Conservation (phyloP, 2,888 invertebrate species). For the Drosophila mayaguana region DNA sequence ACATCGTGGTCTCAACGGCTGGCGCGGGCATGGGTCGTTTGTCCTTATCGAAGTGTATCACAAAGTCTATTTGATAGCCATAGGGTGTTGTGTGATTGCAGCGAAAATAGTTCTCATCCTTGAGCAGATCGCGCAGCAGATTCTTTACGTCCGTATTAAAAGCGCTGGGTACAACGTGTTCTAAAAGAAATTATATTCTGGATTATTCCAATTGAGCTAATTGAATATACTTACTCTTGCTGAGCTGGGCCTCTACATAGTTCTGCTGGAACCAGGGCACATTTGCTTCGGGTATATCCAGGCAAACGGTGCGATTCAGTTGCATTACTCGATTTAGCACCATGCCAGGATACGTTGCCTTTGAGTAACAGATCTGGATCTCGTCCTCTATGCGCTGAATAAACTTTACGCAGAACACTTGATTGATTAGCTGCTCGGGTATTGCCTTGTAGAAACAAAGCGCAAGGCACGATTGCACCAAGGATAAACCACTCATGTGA, state of each 20-base stretch:
- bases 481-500: slow-evolving; percentile 86
- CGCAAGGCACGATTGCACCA: slow-evolving; percentile 86
- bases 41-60: slow-evolving; percentile 83
- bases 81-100: slow-evolving; percentile 85
- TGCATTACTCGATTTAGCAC: slow-evolving; percentile 87
- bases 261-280: slow-evolving; percentile 89
- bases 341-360: slow-evolving; percentile 86
- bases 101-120: slow-evolving; percentile 77
- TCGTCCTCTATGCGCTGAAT: slow-evolving; percentile 87
- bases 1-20: slow-evolving; percentile 75
- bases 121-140: slow-evolving; percentile 72
- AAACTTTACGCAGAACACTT: slow-evolving; percentile 87
- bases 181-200: slow-evolving; percentile 36
- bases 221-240: slow-evolving; percentile 82
- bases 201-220: too few species aligned
- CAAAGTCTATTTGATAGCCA: slow-evolving; percentile 85
- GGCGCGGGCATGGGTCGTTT: slow-evolving; percentile 73
- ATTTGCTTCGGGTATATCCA: slow-evolving; percentile 88
- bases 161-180: slow-evolving; percentile 44
- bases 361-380: slow-evolving; percentile 86
- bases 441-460: slow-evolving; percentile 86
- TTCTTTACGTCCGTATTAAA: slow-evolving; percentile 77
- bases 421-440: slow-evolving; percentile 86
- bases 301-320: slow-evolving; percentile 88
- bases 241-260: slow-evolving; percentile 86